Conservation (phyloP, 2,113 vertebrate genomes). For the Triplophysa tibetana region DNA sequence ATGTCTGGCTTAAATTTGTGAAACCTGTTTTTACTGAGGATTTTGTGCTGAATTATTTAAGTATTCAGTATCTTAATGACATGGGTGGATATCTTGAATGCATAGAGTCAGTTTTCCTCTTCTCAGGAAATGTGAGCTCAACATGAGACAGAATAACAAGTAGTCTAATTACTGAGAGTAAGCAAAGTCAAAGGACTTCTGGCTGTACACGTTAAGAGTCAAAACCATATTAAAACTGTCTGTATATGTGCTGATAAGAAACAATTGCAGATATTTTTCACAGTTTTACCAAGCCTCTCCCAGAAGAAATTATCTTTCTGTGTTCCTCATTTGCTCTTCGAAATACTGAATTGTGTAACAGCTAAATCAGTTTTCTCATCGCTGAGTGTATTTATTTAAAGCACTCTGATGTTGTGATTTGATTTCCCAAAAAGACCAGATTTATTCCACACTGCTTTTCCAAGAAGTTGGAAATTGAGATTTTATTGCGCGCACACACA, state of each 20-base stretch:
- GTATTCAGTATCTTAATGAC: not conserved
- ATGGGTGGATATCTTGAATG: not conserved
- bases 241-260: conserved; percentile 5
- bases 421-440: not conserved
- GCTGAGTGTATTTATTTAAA: conserved; percentile 11
- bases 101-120: not conserved
- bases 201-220: conserved; percentile 13
- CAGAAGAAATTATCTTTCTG: conserved; percentile 20
- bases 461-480: not conserved
- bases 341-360: conserved; percentile 21
- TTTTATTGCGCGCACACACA: not conserved
- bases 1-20: not conserved
- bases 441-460: not conserved
- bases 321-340: conserved; percentile 20
- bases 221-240: not conserved
- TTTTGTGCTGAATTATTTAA: not conserved
- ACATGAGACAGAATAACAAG: conserved; percentile 32
- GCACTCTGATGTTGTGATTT: not conserved
- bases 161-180: conserved; percentile 28
- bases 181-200: not conserved
- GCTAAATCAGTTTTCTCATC: conserved; percentile 23
- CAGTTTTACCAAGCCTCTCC: conserved; percentile 31
- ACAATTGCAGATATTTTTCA: conserved; percentile 32
- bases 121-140: not conserved
- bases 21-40: not conserved